Evolutionary conservation across 1,140 invertebrate genomes (phyloP).

Genomic region (Andrena cerasifolii): DNA sequence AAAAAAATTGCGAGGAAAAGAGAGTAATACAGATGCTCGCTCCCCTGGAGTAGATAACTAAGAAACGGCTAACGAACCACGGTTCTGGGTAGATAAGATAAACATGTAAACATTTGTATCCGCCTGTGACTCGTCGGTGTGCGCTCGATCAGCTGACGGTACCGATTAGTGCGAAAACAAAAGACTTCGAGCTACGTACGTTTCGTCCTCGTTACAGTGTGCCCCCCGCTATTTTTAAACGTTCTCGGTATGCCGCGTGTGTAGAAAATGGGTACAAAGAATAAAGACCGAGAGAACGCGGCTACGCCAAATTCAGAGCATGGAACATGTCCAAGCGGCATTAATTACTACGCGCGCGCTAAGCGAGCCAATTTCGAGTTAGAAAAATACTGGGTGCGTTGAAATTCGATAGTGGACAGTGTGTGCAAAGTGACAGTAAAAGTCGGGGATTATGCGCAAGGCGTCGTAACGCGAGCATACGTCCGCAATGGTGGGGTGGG

Average conservation of each 20-base stretch:
- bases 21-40: too few species aligned
- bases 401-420: background rate
- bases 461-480: constrained; percentile 12
- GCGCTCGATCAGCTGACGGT: background rate
- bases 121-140: background rate
- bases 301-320: constrained; percentile 13
- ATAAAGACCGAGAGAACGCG: constrained; percentile 11
- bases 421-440: background rate
- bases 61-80: too few species aligned
- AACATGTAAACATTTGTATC: background rate
- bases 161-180: background rate
- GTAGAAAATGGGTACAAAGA: constrained; percentile 35
- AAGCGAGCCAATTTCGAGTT: too few species aligned
- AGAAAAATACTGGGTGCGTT: background rate
- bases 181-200: background rate
- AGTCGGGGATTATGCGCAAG: constrained; percentile 12
- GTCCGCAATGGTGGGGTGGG: background rate
- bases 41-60: background rate
- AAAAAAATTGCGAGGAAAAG: too few species aligned
- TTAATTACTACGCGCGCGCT: background rate
- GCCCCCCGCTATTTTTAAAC: constrained; percentile 25
- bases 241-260: background rate
- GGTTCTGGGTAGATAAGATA: constrained; percentile 17
- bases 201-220: constrained; percentile 10
- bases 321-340: constrained; percentile 41